Conservation (phyloP, 2,797 vertebrate genomes). For the Ptychobarbus kaznakovi region DNA sequence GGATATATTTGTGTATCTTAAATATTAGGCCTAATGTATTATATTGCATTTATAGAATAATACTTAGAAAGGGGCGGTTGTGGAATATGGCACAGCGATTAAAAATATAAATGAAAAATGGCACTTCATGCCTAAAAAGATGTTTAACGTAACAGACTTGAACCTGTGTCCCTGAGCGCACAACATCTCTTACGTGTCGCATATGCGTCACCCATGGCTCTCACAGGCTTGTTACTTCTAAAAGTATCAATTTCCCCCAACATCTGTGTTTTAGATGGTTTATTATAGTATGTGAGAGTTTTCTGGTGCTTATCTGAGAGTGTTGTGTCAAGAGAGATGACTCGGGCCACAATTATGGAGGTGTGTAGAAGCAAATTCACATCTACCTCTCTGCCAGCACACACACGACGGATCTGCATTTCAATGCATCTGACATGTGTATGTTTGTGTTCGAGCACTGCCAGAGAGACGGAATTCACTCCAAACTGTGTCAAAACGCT, state of each 20-base stretch:
- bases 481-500: slow-evolving; percentile 48
- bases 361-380: slow-evolving; percentile 11
- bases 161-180: neutral
- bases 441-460: slow-evolving; percentile 30
- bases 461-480: slow-evolving; percentile 34
- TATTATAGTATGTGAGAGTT: neutral
- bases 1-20: neutral
- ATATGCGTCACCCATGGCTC: neutral
- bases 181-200: neutral
- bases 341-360: neutral
- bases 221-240: neutral
- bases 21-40: neutral
- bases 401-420: neutral
- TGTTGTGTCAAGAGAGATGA: slow-evolving; percentile 13
- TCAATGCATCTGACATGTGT: neutral
- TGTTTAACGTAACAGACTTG: neutral
- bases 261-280: slow-evolving; percentile 19
- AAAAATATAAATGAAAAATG: neutral
- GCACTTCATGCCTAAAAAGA: neutral
- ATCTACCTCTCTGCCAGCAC: slow-evolving; percentile 14
- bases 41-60: neutral
- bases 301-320: neutral
- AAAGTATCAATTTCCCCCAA: neutral
- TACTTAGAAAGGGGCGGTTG: neutral
- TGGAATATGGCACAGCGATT: neutral